Evolutionary conservation across 2,113 vertebrate species (phyloP).

Genomic region (Sylvietta virens): DNA sequence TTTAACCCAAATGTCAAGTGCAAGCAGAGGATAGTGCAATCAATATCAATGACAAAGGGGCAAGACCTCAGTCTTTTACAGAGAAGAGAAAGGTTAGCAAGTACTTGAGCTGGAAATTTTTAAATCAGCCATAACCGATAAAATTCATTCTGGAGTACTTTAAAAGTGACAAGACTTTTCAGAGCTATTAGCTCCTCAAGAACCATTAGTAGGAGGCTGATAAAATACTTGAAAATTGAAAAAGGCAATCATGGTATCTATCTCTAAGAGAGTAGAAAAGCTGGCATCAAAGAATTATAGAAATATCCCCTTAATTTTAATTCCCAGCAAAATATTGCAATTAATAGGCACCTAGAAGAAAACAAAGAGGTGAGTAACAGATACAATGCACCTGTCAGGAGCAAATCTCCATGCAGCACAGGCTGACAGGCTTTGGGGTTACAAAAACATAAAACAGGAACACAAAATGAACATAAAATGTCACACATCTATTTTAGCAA

Average conservation of each 20-base stretch:
- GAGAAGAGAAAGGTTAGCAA: slow-evolving; percentile 16
- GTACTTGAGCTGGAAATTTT: background rate
- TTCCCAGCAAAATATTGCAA: background rate
- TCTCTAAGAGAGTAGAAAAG: background rate
- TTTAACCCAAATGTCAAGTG: slow-evolving; percentile 23
- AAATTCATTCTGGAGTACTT: background rate
- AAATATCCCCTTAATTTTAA: background rate
- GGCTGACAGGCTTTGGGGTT: background rate
- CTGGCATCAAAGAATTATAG: background rate
- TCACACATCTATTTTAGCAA: background rate
- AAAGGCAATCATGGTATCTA: background rate
- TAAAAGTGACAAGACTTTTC: slow-evolving; percentile 15
- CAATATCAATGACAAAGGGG: slow-evolving; percentile 15
- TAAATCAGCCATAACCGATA: background rate
- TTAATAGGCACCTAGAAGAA: background rate
- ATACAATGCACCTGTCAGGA: background rate
- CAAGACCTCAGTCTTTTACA: slow-evolving; percentile 9
- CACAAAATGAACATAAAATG: background rate
- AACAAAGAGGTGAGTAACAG: background rate
- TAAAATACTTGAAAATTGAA: background rate
- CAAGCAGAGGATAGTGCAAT: background rate
- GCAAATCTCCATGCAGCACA: background rate
- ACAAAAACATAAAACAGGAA: too few species aligned
- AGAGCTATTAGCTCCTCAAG: background rate
- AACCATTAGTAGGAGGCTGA: background rate